phyloP scores from a whole-genome alignment of 1,140 invertebrate genomes.

The Heliothis virescens region DNA sequence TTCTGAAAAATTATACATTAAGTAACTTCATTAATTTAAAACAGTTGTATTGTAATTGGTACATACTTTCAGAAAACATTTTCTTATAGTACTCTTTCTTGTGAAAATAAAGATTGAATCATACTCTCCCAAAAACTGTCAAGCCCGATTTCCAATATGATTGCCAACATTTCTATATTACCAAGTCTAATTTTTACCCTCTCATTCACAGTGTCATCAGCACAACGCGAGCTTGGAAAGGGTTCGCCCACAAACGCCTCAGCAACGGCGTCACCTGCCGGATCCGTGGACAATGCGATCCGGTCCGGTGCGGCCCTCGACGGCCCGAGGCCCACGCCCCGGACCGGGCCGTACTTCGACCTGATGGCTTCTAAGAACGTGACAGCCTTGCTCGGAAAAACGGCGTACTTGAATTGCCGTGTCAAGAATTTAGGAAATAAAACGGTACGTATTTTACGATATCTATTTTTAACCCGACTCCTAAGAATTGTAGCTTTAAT shows the following conservation, averaged over 20 bases:
- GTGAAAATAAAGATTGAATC: no score
- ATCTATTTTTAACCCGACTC: neutral
- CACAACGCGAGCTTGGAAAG: conserved; percentile 79
- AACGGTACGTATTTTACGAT: conserved; percentile 89
- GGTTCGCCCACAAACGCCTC: conserved; percentile 69
- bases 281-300: conserved; percentile 73
- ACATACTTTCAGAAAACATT: neutral
- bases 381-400: conserved; percentile 93
- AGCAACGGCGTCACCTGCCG: conserved; percentile 72
- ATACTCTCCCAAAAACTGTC: no score
- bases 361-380: conserved; percentile 91
- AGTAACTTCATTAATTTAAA: neutral
- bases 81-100: no score
- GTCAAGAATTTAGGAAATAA: conserved; percentile 95
- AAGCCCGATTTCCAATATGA: neutral
- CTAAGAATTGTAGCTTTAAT: neutral
- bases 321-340: conserved; percentile 70
- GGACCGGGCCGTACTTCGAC: conserved; percentile 89
- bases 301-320: conserved; percentile 61
- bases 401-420: conserved; percentile 93
- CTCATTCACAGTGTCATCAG: conserved; percentile 76
- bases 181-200: conserved; percentile 17
- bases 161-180: neutral
- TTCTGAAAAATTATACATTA: neutral
- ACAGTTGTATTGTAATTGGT: neutral